A percentile compares a stretch with the other conserved stretches of the same genome.
phyloP scores from a whole-genome alignment of 2,113 vertebrate genomes.

The Ceuthmochares aereus region DNA sequence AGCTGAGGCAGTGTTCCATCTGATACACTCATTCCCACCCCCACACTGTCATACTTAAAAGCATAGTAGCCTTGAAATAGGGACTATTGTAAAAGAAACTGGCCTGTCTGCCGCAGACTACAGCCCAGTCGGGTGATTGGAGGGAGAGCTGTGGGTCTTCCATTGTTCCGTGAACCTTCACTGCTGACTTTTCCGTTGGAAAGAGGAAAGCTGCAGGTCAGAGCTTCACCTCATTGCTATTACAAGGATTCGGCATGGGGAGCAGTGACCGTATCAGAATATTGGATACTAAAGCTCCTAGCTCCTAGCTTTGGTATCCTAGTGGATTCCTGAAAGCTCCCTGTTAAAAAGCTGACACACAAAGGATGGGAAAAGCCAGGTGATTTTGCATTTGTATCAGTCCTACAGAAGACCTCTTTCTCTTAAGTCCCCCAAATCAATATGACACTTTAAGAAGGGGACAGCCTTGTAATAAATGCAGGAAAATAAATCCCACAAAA shows the following conservation, averaged over 20 bases:
- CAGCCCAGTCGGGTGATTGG: neutral
- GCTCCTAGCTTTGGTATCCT: neutral
- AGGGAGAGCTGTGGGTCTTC: neutral
- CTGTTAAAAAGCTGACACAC: neutral
- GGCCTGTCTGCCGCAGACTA: neutral
- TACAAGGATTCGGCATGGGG: neutral
- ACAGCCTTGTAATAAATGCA: neutral
- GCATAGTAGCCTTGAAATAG: neutral
- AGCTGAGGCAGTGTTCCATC: neutral
- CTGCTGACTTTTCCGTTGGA: neutral
- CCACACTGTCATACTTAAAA: neutral
- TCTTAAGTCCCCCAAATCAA: neutral
- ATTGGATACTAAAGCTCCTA: neutral
- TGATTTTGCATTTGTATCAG: neutral
- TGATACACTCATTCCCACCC: neutral
- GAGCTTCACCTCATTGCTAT: neutral
- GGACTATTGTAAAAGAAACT: neutral
- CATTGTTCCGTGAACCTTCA: neutral
- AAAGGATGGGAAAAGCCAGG: neutral
- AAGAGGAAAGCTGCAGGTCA: neutral
- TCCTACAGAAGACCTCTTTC: neutral
- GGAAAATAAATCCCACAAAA: rapidly evolving
- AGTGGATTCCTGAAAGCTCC: neutral
- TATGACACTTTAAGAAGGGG: neutral
- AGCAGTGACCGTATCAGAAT: neutral